A percentile compares a stretch with the other conserved stretches of the same genome.
These are phyloP conservation scores for Cataglyphis altisquamis DNA, from an alignment of 2,888 invertebrate species.

Conservation along the genomic window DNA sequence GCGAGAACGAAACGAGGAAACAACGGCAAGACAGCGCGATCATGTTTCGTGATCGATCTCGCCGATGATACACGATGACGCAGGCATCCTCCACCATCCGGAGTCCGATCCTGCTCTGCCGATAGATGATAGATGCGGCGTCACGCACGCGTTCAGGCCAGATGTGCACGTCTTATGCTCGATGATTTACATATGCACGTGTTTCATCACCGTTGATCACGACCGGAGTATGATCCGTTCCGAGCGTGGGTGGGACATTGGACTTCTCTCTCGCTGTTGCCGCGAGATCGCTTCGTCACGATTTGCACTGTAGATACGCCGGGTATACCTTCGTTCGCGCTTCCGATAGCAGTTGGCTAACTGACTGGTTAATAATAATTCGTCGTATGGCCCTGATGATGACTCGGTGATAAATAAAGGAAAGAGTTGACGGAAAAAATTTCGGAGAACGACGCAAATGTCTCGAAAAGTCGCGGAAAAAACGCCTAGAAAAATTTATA, in stretches of 20 bases:
- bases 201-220: constrained; percentile 30
- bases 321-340: constrained; percentile 21
- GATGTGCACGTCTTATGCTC: background rate
- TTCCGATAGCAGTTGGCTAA: constrained; percentile 34
- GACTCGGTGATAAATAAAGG: constrained; percentile 39
- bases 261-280: background rate
- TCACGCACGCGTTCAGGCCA: constrained; percentile 23
- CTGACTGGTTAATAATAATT: constrained; percentile 3
- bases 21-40: constrained; percentile 7
- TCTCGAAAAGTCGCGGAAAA: background rate
- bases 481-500: background rate
- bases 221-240: background rate
- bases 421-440: background rate
- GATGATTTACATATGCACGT: constrained; percentile 70
- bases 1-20: constrained; percentile 4
- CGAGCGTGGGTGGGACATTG: background rate
- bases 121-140: constrained; percentile 58
- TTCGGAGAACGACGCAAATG: background rate
- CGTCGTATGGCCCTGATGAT: constrained; percentile 38
- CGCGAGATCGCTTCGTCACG: constrained; percentile 60
- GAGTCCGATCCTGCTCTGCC: constrained; percentile 10
- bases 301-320: constrained; percentile 51
- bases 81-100: constrained; percentile 48
- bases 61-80: constrained; percentile 57
- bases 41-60: constrained; percentile 66